Percentiles rank a stretch among this genome's conserved stretches.
These are phyloP conservation scores for Aphelenchoides besseyi DNA, from an alignment of 1,140 invertebrate species.

Conservation along the genomic window DNA sequence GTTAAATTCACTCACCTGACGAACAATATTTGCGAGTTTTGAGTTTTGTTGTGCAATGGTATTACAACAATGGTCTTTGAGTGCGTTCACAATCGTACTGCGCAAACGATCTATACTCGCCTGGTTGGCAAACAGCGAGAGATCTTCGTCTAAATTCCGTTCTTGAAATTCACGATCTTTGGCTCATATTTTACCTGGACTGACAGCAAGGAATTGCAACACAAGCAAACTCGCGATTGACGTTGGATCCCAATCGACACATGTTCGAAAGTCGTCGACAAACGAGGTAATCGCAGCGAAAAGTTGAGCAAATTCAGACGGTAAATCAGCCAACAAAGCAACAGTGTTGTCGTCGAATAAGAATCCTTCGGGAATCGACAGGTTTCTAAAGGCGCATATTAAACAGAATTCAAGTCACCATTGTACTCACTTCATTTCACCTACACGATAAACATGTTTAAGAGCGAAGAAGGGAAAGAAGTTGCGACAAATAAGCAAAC, in stretches of 20 bases:
- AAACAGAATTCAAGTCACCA: neutral
- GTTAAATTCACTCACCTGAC: constrained; percentile 47
- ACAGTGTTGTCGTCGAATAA: constrained; percentile 52
- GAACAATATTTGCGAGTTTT: constrained; percentile 56
- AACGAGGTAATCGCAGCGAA: constrained; percentile 42
- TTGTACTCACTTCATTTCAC: constrained; percentile 34
- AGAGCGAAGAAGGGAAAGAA: constrained; percentile 60
- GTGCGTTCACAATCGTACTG: constrained; percentile 59
- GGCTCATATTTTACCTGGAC: constrained; percentile 39
- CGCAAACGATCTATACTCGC: constrained; percentile 49
- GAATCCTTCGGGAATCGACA: constrained; percentile 32
- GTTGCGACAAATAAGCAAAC: constrained; percentile 43
- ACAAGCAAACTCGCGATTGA: constrained; percentile 54
- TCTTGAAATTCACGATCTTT: constrained; percentile 16
- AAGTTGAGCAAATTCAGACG: constrained; percentile 43
- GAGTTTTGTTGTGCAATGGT: constrained; percentile 33
- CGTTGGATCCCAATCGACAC: constrained; percentile 55
- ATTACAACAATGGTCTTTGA: constrained; percentile 61
- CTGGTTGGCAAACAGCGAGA: constrained; percentile 33
- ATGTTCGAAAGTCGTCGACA: constrained; percentile 32
- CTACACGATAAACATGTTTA: constrained; percentile 42
- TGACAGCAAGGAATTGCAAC: constrained; percentile 47
- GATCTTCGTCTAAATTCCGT: constrained; percentile 47
- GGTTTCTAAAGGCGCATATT: constrained; percentile 18
- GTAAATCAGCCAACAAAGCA: constrained; percentile 32